Conservation (phyloP, 2,888 invertebrate species). For the Eupeodes luniger region DNA sequence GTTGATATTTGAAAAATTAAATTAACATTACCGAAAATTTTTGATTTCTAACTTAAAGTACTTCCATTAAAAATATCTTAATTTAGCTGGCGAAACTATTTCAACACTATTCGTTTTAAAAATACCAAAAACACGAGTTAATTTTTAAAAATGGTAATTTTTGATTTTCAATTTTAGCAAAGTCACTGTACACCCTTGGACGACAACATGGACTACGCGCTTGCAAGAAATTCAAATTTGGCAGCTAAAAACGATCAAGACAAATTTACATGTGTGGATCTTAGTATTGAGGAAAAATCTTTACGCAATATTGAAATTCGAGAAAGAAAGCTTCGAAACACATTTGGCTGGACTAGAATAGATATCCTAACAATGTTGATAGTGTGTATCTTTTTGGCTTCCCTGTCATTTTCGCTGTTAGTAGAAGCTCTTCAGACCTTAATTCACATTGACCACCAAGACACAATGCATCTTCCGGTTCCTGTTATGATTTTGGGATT, state of each 20-base stretch:
- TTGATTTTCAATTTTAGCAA: conserved; percentile 42
- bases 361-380: conserved; percentile 93
- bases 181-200: conserved; percentile 17
- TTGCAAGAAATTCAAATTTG: conserved; percentile 8
- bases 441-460: conserved; percentile 89
- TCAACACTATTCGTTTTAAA: no score
- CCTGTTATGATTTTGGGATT: conserved; percentile 90
- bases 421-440: conserved; percentile 93
- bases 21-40: no score
- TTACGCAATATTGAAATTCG: conserved; percentile 82
- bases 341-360: conserved; percentile 96
- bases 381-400: conserved; percentile 92
- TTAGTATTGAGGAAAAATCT: conserved; percentile 56
- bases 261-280: conserved; percentile 55
- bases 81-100: no score
- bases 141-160: background rate
- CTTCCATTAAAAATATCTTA: no score
- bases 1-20: no score
- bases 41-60: no score
- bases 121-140: no score
- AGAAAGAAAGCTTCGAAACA: conserved; percentile 90
- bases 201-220: conserved; percentile 8
- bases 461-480: conserved; percentile 90
- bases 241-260: background rate
- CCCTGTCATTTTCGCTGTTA: conserved; percentile 91